Conservation (phyloP, 2,797 vertebrate species). For the Australoheros facetus region DNA sequence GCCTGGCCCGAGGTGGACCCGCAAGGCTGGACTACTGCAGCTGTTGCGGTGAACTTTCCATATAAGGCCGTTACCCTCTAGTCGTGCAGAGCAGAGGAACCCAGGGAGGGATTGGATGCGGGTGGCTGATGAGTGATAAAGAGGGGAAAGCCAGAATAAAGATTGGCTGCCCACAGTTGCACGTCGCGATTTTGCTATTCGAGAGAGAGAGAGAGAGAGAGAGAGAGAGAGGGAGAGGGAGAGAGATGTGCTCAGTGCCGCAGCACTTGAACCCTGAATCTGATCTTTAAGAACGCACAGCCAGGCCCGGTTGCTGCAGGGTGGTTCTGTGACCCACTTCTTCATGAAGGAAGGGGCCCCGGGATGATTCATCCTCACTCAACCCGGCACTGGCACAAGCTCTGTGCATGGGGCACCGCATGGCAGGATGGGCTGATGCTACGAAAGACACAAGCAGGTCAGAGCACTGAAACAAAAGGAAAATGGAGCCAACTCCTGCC, state of each 20-base stretch:
- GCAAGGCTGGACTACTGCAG: slow-evolving; percentile 69
- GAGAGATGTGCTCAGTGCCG: slow-evolving; percentile 3
- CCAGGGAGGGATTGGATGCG: slow-evolving; percentile 14
- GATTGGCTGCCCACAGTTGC: slow-evolving; percentile 34
- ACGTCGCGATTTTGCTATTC: slow-evolving; percentile 25
- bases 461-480: slow-evolving; percentile 58
- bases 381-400: slow-evolving; percentile 52
- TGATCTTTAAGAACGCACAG: background rate
- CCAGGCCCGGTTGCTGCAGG: background rate
- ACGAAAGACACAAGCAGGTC: slow-evolving; percentile 51
- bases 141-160: slow-evolving; percentile 49
- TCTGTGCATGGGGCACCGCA: slow-evolving; percentile 58
- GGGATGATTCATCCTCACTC: slow-evolving; percentile 19
- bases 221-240: too few relatives aligned
- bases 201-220: too few relatives aligned
- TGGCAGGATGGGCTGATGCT: slow-evolving; percentile 51
- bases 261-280: slow-evolving; percentile 11
- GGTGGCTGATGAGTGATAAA: slow-evolving; percentile 58
- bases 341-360: slow-evolving; percentile 49
- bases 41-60: slow-evolving; percentile 77
- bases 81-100: slow-evolving; percentile 51
- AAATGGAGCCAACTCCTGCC: slow-evolving; percentile 54
- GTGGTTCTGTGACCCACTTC: slow-evolving; percentile 54
- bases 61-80: slow-evolving; percentile 71
- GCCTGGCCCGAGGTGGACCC: slow-evolving; percentile 59